These are phyloP conservation scores for Malthinus seriepunctatus DNA, from an alignment of 2,888 invertebrate genomes.

Conservation along the genomic window DNA sequence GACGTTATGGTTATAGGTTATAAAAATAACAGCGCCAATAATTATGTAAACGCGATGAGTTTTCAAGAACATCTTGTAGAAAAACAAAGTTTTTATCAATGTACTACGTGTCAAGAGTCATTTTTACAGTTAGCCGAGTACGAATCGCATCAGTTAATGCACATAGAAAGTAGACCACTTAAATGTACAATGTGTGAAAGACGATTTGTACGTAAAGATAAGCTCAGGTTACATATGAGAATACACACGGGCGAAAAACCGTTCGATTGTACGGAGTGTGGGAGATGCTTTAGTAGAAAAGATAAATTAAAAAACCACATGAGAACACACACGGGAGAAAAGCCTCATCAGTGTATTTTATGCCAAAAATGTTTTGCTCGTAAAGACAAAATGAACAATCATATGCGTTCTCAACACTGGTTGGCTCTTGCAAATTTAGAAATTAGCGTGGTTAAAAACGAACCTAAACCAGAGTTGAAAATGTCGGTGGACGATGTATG, in stretches of 20 bases:
- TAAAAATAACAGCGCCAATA: neutral
- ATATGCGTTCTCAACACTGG: constrained; percentile 21
- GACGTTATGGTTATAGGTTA: constrained; percentile 15
- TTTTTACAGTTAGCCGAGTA: neutral
- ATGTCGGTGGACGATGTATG: neutral
- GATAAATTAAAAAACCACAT: constrained; percentile 21
- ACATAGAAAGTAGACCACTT: constrained; percentile 7
- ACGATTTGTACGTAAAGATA: constrained; percentile 22
- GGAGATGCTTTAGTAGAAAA: constrained; percentile 15
- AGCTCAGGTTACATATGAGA: constrained; percentile 17
- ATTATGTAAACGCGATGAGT: neutral
- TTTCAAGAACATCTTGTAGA: neutral
- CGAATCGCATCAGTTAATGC: constrained; percentile 1
- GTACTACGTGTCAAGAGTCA: constrained; percentile 6
- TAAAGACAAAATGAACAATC: constrained; percentile 18
- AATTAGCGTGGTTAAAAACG: constrained; percentile 19
- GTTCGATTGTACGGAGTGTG: constrained; percentile 12
- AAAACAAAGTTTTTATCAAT: neutral
- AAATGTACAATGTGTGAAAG: constrained; percentile 14
- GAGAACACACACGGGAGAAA: constrained; percentile 20
- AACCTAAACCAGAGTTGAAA: neutral
- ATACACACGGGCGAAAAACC: constrained; percentile 24
- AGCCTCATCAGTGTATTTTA: constrained; percentile 20
- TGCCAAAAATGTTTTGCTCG: constrained; percentile 20
- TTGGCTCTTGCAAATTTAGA: constrained; percentile 14